phyloP scores from a whole-genome alignment of 2,113 vertebrate genomes.

The Callipepla squamata region DNA sequence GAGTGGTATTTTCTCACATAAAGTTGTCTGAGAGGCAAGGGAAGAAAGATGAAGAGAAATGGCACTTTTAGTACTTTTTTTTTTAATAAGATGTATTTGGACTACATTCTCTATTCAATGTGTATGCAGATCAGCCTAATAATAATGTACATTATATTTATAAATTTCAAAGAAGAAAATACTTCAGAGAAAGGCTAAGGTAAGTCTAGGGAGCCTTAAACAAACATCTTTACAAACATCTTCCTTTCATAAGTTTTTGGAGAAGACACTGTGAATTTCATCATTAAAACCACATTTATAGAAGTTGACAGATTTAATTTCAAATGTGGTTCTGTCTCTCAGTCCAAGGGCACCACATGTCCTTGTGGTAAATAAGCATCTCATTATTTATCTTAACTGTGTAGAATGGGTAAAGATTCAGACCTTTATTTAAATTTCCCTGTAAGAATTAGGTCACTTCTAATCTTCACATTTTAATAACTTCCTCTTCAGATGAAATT shows the following conservation, averaged over 20 bases:
- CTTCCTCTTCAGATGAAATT: constrained; percentile 64
- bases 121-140: constrained; percentile 56
- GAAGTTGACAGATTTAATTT: background rate
- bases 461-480: constrained; percentile 57
- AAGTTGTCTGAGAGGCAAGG: constrained; percentile 11
- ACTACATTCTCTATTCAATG: background rate
- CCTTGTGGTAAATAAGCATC: background rate
- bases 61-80: background rate
- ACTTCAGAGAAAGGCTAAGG: constrained; percentile 29
- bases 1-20: constrained; percentile 38
- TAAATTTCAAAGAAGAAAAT: constrained; percentile 56
- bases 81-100: constrained; percentile 28
- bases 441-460: constrained; percentile 49
- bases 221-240: background rate
- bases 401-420: constrained; percentile 5
- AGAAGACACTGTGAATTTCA: background rate
- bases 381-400: background rate
- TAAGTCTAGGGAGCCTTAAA: constrained; percentile 25
- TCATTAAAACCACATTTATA: background rate
- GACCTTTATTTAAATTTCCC: constrained; percentile 24
- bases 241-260: constrained; percentile 1
- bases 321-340: background rate
- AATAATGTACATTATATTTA: background rate
- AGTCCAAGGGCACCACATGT: background rate
- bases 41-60: constrained; percentile 1